Conservation (phyloP, 2,797 vertebrate species). For the Premnoplex brunnescens region DNA sequence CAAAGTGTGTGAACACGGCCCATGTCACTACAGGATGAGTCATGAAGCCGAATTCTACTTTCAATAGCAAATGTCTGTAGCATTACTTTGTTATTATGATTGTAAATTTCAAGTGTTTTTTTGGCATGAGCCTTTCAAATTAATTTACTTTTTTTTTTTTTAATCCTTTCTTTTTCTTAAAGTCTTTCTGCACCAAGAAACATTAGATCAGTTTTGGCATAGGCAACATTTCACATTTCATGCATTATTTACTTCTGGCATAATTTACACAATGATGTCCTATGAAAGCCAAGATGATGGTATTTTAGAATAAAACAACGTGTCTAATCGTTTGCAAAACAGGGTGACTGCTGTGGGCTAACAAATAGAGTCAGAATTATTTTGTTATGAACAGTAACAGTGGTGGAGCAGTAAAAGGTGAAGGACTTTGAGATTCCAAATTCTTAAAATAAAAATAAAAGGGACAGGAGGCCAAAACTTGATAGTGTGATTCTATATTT, state of each 20-base stretch:
- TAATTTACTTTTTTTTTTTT: background rate
- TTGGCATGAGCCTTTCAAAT: background rate
- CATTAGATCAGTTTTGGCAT: slow-evolving; percentile 38
- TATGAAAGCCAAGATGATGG: slow-evolving; percentile 6
- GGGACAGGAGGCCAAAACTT: background rate
- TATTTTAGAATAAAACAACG: background rate
- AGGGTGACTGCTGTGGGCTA: background rate
- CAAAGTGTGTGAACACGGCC: background rate
- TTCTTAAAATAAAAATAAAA: background rate
- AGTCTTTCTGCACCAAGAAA: background rate
- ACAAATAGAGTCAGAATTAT: background rate
- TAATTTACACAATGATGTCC: background rate
- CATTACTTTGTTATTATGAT: background rate
- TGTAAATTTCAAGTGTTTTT: background rate
- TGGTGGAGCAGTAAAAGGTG: background rate
- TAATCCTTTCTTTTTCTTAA: background rate
- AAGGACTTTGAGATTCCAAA: background rate
- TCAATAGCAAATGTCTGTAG: background rate
- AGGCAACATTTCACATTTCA: slow-evolving; percentile 11
- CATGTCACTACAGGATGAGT: background rate
- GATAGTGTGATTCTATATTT: background rate
- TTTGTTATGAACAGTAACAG: background rate
- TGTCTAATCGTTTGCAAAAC: background rate
- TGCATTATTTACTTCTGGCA: slow-evolving; percentile 47
- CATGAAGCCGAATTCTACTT: slow-evolving; percentile 9